phyloP scores from a whole-genome alignment of 2,797 vertebrate genomes.

The Tiaroga cobitis region DNA sequence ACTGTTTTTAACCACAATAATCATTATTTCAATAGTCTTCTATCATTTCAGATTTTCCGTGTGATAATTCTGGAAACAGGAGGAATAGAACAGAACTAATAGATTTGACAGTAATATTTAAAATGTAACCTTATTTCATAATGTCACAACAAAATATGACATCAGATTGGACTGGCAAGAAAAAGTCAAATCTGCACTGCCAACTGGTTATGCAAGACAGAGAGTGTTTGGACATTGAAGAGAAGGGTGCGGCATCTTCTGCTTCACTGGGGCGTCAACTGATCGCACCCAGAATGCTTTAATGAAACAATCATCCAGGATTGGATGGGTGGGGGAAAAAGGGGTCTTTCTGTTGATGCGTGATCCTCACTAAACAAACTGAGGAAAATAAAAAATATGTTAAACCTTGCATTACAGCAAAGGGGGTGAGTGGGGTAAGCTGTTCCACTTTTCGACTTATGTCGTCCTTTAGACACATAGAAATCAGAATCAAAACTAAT shows the following conservation, averaged over 20 bases:
- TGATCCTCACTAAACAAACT: conserved; percentile 27
- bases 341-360: conserved; percentile 21
- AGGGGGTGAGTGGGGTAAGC: not conserved
- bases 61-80: not conserved
- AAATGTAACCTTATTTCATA: conserved; percentile 52
- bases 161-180: conserved; percentile 28
- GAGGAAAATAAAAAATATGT: not conserved
- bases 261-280: conserved; percentile 45
- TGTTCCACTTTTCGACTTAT: not conserved
- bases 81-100: conserved; percentile 10
- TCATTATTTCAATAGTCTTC: not conserved
- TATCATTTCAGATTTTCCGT: not conserved
- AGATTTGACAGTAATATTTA: conserved; percentile 38
- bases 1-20: not conserved
- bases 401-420: not conserved
- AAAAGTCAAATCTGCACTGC: not conserved
- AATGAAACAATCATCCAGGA: conserved; percentile 58
- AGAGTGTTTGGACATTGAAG: conserved; percentile 37
- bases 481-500: not conserved
- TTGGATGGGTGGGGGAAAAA: conserved; percentile 18
- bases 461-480: not conserved
- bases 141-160: conserved; percentile 50
- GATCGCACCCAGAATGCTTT: conserved; percentile 58
- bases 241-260: conserved; percentile 37
- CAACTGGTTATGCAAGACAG: conserved; percentile 46